Conservation (phyloP, 2,888 invertebrate species). For the Calliscelio sp. region DNA sequence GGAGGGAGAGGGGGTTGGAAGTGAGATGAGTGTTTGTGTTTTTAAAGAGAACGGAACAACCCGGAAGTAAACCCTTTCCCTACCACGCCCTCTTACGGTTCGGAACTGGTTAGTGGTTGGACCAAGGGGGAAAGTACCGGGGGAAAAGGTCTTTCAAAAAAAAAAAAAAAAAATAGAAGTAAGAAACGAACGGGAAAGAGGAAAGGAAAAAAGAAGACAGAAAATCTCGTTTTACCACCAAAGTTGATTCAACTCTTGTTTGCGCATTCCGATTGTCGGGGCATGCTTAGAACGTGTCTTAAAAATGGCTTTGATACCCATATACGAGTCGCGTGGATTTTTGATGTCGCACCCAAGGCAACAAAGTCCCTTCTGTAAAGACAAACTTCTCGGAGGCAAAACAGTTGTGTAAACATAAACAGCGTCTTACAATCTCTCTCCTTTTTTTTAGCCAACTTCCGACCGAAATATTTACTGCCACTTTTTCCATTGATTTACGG, state of each 20-base stretch:
- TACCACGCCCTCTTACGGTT: too few species aligned
- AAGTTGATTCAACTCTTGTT: slow-evolving; percentile 71
- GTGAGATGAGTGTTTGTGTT: too few species aligned
- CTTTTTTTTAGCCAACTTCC: slow-evolving; percentile 49
- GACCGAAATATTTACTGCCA: slow-evolving; percentile 63
- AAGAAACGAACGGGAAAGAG: too few species aligned
- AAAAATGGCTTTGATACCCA: slow-evolving; percentile 61
- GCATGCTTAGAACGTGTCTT: slow-evolving; percentile 40
- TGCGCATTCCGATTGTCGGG: slow-evolving; percentile 49
- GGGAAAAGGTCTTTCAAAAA: too few species aligned
- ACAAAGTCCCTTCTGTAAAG: slow-evolving; percentile 59
- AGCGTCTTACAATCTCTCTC: slow-evolving; percentile 56
- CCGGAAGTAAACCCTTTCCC: too few species aligned
- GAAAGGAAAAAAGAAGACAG: slow-evolving; percentile 43
- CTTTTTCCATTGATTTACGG: slow-evolving; percentile 61
- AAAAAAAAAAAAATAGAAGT: too few species aligned
- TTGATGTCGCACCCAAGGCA: slow-evolving; percentile 55
- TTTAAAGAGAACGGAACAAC: too few species aligned
- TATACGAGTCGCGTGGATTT: slow-evolving; percentile 63
- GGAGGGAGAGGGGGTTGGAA: too few species aligned
- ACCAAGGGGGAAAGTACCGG: too few species aligned
- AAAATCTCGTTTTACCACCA: slow-evolving; percentile 69
- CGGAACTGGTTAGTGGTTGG: too few species aligned
- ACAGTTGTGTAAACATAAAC: slow-evolving; percentile 71
- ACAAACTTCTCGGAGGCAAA: slow-evolving; percentile 60